Evolutionary conservation across 2,888 invertebrate genomes (phyloP), one percentile per base, ranked within the genome.

Genomic region (Quadroppia sp.): DNA sequence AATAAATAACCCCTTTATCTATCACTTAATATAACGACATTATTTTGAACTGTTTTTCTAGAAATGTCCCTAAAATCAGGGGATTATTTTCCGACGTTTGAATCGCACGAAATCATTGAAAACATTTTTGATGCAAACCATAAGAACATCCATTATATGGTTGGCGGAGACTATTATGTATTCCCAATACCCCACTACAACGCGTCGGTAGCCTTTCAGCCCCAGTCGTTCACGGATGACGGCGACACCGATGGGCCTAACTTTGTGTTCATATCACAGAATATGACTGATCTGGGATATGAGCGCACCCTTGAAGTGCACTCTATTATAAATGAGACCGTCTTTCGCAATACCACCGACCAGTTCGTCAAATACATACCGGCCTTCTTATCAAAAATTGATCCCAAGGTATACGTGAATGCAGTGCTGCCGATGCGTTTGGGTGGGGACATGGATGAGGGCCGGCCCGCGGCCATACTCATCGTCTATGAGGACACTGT

Each of bases 211-310:
- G 61, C 61, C 61, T 64, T 36, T 64, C 30, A 36, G 32, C 61
- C 61, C n/a, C 30, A 36, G 36, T 64, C 61, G 13, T 64, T 64
- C 36, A 6, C 15, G 17, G 36, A 64, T 0, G 15, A 30, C 9
- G 36, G 28, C 2, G 32, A n/a, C 1, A 64, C 61, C 17, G 20
- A 64, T 64, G 36, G 61, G 17, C 36, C 61, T 1, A 30, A 64
- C 36, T 64, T 64, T 64, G 61, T 64, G 28, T 64, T 64, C n/a
- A 64, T 64, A 2, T 15, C 30, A 32, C 61, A 64, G 20, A 64
- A 64, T 17, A 1, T 36, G 15, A 64, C 36, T 7, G 61, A 1
- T 36, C 15, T 3, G 2, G 61, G 61, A 20, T 56, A 56, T 56
- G 36, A 64, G 32, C 30, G 61, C 28, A 7, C 9, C 2, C 2